Base-by-base conservation (phyloP, 2,888 invertebrate genomes). In the Pachydiplax longipennis region DNA sequence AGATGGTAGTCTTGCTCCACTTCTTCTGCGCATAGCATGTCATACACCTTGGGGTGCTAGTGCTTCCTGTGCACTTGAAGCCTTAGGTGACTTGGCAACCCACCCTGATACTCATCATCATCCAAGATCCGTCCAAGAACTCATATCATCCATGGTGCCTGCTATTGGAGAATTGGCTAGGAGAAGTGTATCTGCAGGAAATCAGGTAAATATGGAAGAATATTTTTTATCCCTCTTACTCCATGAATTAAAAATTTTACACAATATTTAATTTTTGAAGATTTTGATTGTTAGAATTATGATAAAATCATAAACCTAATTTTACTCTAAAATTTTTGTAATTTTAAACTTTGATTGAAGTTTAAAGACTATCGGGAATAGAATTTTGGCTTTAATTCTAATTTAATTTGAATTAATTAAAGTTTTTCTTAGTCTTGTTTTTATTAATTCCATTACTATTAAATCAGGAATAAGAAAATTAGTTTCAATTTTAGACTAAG, bases 1-100 rank as follows among this genome's bases (percentile, higher is more conserved):
- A 96, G 91, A 93, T 98, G 81, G 95, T 98, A 0, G 95, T 96
- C 91, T 95, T 97, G 91, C 95, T 98, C 91, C 94, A 98, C 58
- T 61, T 10, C 61, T 87, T 2, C 58, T 87, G 2, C 87, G 37
- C 22, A 31, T 87, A 37, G 87, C 48, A n/a, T 87, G 87, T 12
- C 35, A 37, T 10, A 37, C 61, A n/a, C 65, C 87, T 2, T 87
- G 87, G 87, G 87, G 65, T n/a, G 1, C 61, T 87, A 90, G 95
- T 93, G 95, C 95, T 91, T 96, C 96, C 92, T 94, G 95, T 1
- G 95, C 96, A 90, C 93, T 96, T 0, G 96, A 96, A 93, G 95
- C 96, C 1, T 93, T 97, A 90, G 94, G 95, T 80, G 94, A 95
- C 91, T 94, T 96, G 87, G 94, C 95, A 91, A 95, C 95, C 48